A percentile compares a stretch with the other conserved stretches of the same genome.
These are phyloP conservation scores for Corythoichthys intestinalis DNA, from an alignment of 2,113 vertebrate species.

Conservation along the genomic window DNA sequence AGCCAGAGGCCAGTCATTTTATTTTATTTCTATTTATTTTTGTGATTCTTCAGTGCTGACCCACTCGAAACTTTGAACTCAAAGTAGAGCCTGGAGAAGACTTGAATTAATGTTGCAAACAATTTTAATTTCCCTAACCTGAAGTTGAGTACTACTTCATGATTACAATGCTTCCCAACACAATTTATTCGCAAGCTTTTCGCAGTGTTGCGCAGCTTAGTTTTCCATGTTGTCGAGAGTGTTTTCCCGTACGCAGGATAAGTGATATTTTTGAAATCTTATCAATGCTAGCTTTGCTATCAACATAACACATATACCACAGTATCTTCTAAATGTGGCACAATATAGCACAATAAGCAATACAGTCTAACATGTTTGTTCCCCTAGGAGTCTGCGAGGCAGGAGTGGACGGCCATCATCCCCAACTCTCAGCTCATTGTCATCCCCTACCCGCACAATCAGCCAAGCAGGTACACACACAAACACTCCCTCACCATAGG, in stretches of 20 bases:
- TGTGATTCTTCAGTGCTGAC: neutral
- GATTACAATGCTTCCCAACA: neutral
- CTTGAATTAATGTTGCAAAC: conserved; percentile 1
- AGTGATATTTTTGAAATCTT: too few relatives aligned
- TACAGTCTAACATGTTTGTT: neutral
- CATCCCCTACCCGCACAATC: conserved; percentile 87
- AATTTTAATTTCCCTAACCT: neutral
- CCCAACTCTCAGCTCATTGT: conserved; percentile 98
- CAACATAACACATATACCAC: too few relatives aligned
- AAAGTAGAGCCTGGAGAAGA: neutral
- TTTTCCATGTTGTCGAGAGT: too few relatives aligned
- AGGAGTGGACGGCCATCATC: conserved; percentile 98
- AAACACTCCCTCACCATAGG: neutral
- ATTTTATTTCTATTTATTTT: neutral
- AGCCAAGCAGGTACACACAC: conserved; percentile 81
- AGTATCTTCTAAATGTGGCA: too few relatives aligned
- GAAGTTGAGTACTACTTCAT: neutral
- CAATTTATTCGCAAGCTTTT: neutral
- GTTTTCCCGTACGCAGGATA: too few relatives aligned
- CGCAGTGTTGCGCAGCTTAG: too few relatives aligned
- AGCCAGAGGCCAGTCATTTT: neutral
- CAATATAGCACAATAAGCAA: conserved; percentile 4
- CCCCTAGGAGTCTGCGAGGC: conserved; percentile 78
- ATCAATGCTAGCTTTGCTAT: too few relatives aligned
- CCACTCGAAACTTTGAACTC: neutral